Conservation (phyloP, 2,797 vertebrate genomes). For the Chelidonichthys spinosus region DNA sequence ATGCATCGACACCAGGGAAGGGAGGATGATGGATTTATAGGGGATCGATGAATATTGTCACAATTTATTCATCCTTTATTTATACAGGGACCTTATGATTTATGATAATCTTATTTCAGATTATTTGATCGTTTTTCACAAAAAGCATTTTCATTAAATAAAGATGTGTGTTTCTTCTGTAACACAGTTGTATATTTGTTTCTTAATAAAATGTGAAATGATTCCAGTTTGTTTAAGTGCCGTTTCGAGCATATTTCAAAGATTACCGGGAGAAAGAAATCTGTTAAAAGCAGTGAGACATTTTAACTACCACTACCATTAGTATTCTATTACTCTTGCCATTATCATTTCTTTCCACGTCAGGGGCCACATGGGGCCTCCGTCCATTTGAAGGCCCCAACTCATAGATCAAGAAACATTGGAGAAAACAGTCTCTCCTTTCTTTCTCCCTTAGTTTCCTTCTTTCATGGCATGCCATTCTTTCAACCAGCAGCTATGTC, state of each 20-base stretch:
- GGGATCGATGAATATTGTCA: too few species aligned
- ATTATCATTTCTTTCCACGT: conserved; percentile 18
- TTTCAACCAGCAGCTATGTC: conserved; percentile 58
- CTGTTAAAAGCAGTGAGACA: background rate
- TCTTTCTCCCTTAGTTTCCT: conserved; percentile 41
- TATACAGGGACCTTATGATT: too few species aligned
- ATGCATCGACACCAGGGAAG: background rate
- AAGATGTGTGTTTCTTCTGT: too few species aligned
- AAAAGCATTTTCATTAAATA: too few species aligned
- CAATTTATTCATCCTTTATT: too few species aligned
- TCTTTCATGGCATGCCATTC: conserved; percentile 49
- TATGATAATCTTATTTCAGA: too few species aligned
- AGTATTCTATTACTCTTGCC: conserved; percentile 12
- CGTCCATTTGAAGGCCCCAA: conserved; percentile 17
- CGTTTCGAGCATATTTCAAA: too few species aligned
- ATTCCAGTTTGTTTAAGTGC: too few species aligned
- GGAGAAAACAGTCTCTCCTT: conserved; percentile 35
- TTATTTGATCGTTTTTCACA: too few species aligned
- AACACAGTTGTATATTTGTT: too few species aligned
- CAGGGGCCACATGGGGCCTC: background rate
- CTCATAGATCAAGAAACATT: conserved; percentile 36
- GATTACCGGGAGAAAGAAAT: background rate
- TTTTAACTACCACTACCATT: background rate
- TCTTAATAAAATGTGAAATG: too few species aligned
- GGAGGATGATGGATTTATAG: too few species aligned